These are phyloP conservation scores for Temnopleurus reevesii DNA, from an alignment of 53 echinoderm and acorn worm species.

Conservation along the genomic window DNA sequence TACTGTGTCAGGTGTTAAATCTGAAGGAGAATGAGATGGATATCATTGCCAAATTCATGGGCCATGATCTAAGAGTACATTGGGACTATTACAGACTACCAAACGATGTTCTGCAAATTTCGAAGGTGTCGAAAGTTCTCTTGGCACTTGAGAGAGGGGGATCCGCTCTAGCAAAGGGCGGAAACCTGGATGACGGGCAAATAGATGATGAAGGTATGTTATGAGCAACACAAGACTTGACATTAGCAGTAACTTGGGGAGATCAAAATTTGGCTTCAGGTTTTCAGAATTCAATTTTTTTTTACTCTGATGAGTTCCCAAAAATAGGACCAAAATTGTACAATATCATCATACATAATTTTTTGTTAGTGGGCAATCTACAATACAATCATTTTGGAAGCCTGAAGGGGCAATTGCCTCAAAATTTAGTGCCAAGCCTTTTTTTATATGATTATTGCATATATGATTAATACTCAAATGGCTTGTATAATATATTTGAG, in stretches of 20 bases:
- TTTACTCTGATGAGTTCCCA: neutral
- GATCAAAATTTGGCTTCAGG: constrained; percentile 9
- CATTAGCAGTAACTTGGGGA: constrained; percentile 15
- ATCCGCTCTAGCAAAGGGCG: neutral
- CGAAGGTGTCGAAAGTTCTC: constrained; percentile 70
- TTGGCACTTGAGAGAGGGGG: constrained; percentile 21
- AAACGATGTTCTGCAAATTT: constrained; percentile 62
- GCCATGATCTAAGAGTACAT: constrained; percentile 63
- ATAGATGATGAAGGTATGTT: constrained; percentile 39
- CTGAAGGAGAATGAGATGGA: constrained; percentile 72
- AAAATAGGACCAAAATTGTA: neutral
- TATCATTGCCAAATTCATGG: constrained; percentile 62
- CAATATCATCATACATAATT: constrained; percentile 19
- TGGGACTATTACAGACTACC: constrained; percentile 66
- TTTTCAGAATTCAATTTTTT: constrained; percentile 1
- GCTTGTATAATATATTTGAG: constrained; percentile 9
- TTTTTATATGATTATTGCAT: neutral
- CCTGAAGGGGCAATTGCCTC: neutral
- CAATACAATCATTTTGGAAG: constrained; percentile 9
- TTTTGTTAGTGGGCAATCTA: neutral
- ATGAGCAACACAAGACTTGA: neutral
- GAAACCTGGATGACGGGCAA: constrained; percentile 26
- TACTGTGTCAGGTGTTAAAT: constrained; percentile 57
- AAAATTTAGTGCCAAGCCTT: constrained; percentile 15
- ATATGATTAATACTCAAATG: constrained; percentile 8